Evolutionary conservation across 2,888 invertebrate genomes (phyloP).

Genomic region (Agyllia agylla): DNA sequence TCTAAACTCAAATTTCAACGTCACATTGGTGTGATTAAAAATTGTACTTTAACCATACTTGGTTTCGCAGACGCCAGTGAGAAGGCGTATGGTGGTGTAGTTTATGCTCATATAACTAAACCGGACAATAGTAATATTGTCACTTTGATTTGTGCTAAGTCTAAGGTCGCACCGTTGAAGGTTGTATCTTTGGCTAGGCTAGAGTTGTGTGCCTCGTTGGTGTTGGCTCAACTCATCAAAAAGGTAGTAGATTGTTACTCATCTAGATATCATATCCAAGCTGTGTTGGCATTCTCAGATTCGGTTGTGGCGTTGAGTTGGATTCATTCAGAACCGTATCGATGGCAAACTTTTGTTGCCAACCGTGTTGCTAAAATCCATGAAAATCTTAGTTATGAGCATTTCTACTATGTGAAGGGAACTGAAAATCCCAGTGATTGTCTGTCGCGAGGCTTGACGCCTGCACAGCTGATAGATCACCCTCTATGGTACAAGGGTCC

Average conservation of each 20-base stretch:
- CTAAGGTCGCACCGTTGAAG: background rate
- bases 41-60: background rate
- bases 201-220: background rate
- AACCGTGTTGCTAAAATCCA: too few species aligned
- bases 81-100: background rate
- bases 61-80: background rate
- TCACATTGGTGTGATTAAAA: background rate
- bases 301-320: background rate
- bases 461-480: too few species aligned
- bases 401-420: too few species aligned
- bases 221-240: background rate
- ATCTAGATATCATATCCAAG: too few species aligned
- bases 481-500: too few species aligned
- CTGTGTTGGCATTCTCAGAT: background rate
- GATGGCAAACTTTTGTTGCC: too few species aligned
- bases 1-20: background rate
- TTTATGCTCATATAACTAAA: background rate
- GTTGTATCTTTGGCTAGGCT: background rate
- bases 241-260: background rate
- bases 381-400: too few species aligned
- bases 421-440: too few species aligned
- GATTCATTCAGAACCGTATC: background rate
- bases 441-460: too few species aligned
- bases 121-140: background rate
- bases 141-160: background rate